Percentiles rank a stretch among this genome's conserved stretches.
These are phyloP conservation scores for Diloba caeruleocephala DNA, from an alignment of 2,888 invertebrate species.

Conservation along the genomic window DNA sequence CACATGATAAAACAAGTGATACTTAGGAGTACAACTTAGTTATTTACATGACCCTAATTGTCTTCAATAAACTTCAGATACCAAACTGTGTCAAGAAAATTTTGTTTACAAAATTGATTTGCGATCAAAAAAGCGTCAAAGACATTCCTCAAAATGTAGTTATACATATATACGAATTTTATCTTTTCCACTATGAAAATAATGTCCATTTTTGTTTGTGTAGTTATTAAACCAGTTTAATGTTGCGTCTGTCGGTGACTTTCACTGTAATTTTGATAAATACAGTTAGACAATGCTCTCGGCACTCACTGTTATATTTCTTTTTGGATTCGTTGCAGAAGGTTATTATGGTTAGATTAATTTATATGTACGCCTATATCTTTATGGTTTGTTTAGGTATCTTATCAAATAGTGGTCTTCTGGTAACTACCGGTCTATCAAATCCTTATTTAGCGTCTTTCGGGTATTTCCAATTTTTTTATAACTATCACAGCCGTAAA, in stretches of 20 bases:
- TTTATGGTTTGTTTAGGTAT: no score
- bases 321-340: conserved; percentile 3
- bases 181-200: neutral
- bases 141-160: neutral
- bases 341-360: conserved; percentile 2
- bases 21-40: no score
- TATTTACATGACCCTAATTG: neutral
- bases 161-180: conserved; percentile 7
- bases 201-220: conserved; percentile 17
- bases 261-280: conserved; percentile 35
- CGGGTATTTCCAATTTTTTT: no score
- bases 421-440: no score
- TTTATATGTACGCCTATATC: neutral
- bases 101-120: conserved; percentile 3
- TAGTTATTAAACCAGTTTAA: conserved; percentile 39
- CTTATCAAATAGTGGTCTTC: no score
- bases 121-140: neutral
- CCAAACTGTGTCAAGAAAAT: neutral
- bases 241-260: conserved; percentile 18
- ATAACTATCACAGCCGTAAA: no score
- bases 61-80: neutral
- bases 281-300: conserved; percentile 32
- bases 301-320: neutral
- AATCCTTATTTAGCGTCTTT: no score
- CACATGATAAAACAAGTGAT: no score